phyloP scores from a whole-genome alignment of 2,888 invertebrate genomes.

The Cheiracanthium punctorium region DNA sequence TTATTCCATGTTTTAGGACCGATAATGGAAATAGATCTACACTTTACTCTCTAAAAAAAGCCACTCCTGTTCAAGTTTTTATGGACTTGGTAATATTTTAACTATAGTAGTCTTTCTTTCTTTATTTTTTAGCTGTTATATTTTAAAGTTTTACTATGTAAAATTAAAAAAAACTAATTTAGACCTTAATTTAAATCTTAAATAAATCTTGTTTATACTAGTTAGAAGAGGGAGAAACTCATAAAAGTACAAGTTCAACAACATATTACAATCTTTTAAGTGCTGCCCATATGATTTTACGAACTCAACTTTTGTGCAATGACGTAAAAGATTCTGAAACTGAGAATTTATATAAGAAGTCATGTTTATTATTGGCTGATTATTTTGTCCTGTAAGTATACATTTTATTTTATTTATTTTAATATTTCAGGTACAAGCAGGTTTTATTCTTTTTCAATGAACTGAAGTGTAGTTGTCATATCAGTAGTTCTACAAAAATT shows the following conservation, averaged over 20 bases:
- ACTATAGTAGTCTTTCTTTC: too few species aligned
- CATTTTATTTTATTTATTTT: too few species aligned
- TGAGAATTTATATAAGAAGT: conserved; percentile 41
- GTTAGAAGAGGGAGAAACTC: conserved; percentile 81
- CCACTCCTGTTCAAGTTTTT: conserved; percentile 81
- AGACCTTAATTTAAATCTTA: not conserved
- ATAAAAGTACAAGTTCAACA: conserved; percentile 81
- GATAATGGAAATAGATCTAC: conserved; percentile 79
- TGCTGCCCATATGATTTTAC: conserved; percentile 84
- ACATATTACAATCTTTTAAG: conserved; percentile 84
- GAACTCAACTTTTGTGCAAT: conserved; percentile 54
- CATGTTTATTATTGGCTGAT: conserved; percentile 65
- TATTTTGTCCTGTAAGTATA: conserved; percentile 54
- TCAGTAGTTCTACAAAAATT: too few species aligned
- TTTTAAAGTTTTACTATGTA: too few species aligned
- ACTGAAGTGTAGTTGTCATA: too few species aligned
- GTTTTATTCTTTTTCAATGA: too few species aligned
- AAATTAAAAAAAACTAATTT: not conserved
- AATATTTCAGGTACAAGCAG: too few species aligned
- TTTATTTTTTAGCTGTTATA: not conserved
- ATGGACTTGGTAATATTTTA: conserved; percentile 80
- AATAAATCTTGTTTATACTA: conserved; percentile 26
- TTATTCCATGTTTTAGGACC: conserved; percentile 46
- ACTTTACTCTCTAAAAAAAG: conserved; percentile 83
- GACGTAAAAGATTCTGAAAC: conserved; percentile 34